Evolutionary conservation across 1,140 invertebrate species (phyloP), one percentile per base, ranked within the genome.

Genomic region (Melitaea cinxia): DNA sequence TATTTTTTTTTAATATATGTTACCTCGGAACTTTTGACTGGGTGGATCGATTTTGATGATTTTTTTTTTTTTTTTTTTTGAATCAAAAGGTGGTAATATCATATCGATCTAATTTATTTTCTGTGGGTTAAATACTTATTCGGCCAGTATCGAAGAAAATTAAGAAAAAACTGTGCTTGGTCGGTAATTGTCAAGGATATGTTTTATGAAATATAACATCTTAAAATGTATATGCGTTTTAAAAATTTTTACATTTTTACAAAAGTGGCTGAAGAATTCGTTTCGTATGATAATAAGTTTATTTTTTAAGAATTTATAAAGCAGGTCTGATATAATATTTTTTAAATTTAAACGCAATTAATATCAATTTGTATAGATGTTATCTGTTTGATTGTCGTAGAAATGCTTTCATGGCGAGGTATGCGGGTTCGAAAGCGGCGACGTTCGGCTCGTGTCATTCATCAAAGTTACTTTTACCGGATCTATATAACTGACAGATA

Each of bases 341-440:
- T 4, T 2, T 33, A 3, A 33, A 33, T 33, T 10, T 9, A 33
- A 33, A 33, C 6, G 12, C 26, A 28, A 33, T 7, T 6, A 33
- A 33, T 33, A 33, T 33, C 30, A 33, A 33, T 33, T 33, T 33
- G 1, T 33, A 33, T 33, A 1, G 30, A 33, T 33, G 9, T 33
- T 33, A 19, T 42, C 15, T 42, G 12, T 37, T 9, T 14, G n/a
- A 15, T 37, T 37, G 37, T 21, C 21, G 23, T 23, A 47, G 42
- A 47, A 47, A 47, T 47, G 42, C 42, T 47, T 47, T 47, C 42
- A 1, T 19, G 12, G 15, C 9, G 17, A 47, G 21, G 21, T 47
- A 47, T 47, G 42, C 42, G 42, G 7, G 9, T 39, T 47, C 42
- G 42, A 47, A 47, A 47, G 42, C 21, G 17, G 42, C 42, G 17